Evolutionary conservation across 1,140 invertebrate species (phyloP), one percentile per base, ranked within the genome.

Genomic region (Globodera rostochiensis): DNA sequence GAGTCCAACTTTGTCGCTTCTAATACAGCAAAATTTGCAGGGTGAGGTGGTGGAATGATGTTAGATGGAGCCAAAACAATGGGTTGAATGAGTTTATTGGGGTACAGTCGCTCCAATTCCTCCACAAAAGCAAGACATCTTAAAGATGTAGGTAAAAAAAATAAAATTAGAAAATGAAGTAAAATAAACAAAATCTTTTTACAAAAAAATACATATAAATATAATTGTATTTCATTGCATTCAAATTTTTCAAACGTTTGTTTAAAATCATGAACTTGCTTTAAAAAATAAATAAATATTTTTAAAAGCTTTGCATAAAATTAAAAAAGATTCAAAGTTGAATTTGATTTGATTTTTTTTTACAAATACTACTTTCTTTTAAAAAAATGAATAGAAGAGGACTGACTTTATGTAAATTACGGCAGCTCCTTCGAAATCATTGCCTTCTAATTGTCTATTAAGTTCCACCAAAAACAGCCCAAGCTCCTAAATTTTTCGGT

Each of bases 51-150:
- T 70, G 60, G 70, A 50, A 36, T 6, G 11, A 15, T 6, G 6
- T 71, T 47, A 6, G 69, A 71, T 21, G 66, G 49, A 57, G 66
- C 53, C 46, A 66, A 66, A 8, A 46, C 66, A 6, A 13, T 53
- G 50, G 57, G 19, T 13, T 64, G 57, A 64, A 64, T 15, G 15
- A 15, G 2, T 64, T 64, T 15, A 64, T n/a, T 19, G 19, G 60
- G 76, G n/a, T 70, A 21, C 3, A 77, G 6, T 15, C 49, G 21
- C 5, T 78, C 76, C 76, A 78, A n/a, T 19, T 78, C 76, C 25
- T 78, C 76, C 15, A 78, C 21, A 2, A 70, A 13, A n/a, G 64
- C 7, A 67, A 78, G 64, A 21, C 76, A 78, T 67, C 76, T 78
- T 19, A 53, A 64, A 76, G 73, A 47, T 19, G 1, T 73, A 6